Percentiles rank a stretch among this genome's conserved stretches.
These are phyloP conservation scores for Cynopterus sphinx DNA, from an alignment of 2,797 vertebrate species.

Conservation along the genomic window DNA sequence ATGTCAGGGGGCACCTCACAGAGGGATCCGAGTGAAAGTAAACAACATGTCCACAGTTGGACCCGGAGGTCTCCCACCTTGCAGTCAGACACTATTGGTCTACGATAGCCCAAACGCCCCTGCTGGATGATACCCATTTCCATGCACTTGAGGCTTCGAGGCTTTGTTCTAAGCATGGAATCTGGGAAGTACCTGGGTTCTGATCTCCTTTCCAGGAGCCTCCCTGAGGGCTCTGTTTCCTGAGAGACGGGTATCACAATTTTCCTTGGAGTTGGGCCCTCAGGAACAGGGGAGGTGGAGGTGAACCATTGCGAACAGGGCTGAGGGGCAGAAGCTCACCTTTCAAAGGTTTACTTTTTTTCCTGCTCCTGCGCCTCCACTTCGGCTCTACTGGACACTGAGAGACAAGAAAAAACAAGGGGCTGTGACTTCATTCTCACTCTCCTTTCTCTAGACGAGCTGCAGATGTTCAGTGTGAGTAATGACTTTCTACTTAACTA, in stretches of 20 bases:
- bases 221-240: too few relatives aligned
- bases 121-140: accelerated
- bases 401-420: background rate
- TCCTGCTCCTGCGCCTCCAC: background rate
- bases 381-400: background rate
- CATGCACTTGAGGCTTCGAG: too few relatives aligned
- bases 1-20: background rate
- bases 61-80: too few relatives aligned
- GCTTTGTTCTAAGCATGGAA: background rate
- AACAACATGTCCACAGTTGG: background rate
- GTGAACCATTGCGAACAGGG: accelerated
- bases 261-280: background rate
- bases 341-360: background rate
- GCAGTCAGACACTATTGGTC: too few relatives aligned
- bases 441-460: background rate
- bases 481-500: too few relatives aligned
- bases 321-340: background rate
- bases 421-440: background rate
- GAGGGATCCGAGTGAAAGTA: background rate
- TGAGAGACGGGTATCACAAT: accelerated
- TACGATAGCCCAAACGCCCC: accelerated
- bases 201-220: background rate
- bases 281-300: background rate
- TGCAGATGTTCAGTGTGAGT: background rate
- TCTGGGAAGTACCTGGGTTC: background rate